phyloP scores from a whole-genome alignment of 2,113 vertebrate genomes.

The Eonycteris spelaea region DNA sequence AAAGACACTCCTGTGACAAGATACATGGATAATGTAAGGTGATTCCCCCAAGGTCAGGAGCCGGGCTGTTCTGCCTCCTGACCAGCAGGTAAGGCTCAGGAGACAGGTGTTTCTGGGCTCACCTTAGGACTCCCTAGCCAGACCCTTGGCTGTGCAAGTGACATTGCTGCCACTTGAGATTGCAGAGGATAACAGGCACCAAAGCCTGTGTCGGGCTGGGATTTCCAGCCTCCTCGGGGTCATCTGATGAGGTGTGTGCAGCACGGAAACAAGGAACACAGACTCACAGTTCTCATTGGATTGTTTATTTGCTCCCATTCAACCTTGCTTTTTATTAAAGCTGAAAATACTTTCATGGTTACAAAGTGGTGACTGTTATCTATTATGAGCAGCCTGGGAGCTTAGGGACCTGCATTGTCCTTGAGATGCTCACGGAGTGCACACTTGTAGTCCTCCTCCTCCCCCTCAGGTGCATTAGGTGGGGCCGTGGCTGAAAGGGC shows the following conservation, averaged over 20 bases:
- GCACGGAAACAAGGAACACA: not conserved
- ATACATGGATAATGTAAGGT: no score
- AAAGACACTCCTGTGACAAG: not conserved
- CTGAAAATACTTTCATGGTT: not conserved
- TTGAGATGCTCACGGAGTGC: not conserved
- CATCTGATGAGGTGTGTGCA: not conserved
- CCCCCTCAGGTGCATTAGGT: not conserved
- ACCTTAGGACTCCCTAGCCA: rapidly evolving
- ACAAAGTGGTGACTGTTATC: not conserved
- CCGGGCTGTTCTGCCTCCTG: not conserved
- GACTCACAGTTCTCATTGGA: rapidly evolving
- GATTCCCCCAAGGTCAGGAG: not conserved
- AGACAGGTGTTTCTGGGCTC: not conserved
- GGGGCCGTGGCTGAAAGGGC: not conserved
- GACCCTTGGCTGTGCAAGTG: not conserved
- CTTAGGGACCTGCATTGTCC: rapidly evolving
- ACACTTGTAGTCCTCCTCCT: not conserved
- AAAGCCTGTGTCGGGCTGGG: not conserved
- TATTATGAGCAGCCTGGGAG: no score
- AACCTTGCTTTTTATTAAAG: not conserved
- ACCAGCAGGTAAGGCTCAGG: not conserved
- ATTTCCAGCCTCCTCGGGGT: not conserved
- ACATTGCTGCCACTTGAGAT: no score
- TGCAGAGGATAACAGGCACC: no score
- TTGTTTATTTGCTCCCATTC: not conserved